Evolutionary conservation across 2,797 vertebrate species (phyloP), one percentile per base, ranked within the genome.

Genomic region (Sebastes vulpes): DNA sequence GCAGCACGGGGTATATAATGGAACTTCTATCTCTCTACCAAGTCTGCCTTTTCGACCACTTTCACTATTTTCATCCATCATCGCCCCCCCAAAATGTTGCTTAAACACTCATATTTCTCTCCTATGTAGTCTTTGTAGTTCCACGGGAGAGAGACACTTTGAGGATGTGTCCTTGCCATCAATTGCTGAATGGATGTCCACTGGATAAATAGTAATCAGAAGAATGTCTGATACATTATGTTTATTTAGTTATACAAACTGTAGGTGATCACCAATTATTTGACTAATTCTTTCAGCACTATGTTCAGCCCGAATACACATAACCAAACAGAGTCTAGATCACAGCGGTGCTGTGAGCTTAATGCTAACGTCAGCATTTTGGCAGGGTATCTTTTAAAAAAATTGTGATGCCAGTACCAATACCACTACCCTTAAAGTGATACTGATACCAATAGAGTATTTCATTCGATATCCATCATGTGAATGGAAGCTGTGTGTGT

Each of bases 31-130:
- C 75, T 81, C 46, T 82, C 64, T 1, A 4, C 28, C 65, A 32
- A 52, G 76, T 77, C 56, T 57, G 70, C 52, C 60, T 71, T 67
- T 67, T 83, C 63, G 2, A 20, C 59, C 72, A 61, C 57, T 75
- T 75, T 61, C 23, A 29, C 65, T 64, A 23, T 70, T 86, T 85
- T 76, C 85, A 91, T 83, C 78, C 61, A 85, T 86, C 85, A 78
- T 81, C 23, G 2, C 28, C 56, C 21, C 58, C 12, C 7, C 0
- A 26, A 81, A 73, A 59, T 56, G 66, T 42, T 67, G 29, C 75
- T 56, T 58, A 65, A 35, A 1, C 7, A 1, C 35, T 77, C 26
- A 68, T 6, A 52, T n/a, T 20, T 71, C 46, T 82, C 48, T 72
- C 35, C 35, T 5, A 23, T 21, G 21, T 3, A 14, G 28, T 63